Evolutionary conservation across 2,797 vertebrate species (phyloP), one percentile per base, ranked within the genome.

Genomic region (Epinephelus coioides): DNA sequence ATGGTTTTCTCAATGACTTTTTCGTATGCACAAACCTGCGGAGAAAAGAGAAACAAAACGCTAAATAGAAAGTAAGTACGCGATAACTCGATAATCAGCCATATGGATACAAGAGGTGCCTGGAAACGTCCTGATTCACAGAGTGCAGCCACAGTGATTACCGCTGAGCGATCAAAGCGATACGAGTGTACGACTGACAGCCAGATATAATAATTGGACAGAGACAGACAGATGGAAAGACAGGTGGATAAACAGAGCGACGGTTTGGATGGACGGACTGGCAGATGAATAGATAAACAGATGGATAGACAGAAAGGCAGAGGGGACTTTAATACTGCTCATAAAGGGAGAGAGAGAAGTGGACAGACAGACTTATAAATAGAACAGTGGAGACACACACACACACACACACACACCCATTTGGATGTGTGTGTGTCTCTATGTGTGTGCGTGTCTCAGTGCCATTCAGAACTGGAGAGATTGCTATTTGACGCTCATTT

Each of bases 191-290:
- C 5, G 49, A 81, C 43, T 78, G 87, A 88, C 86, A 77, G 77
- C 79, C 76, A 81, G 65, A 80, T 81, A 64, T 23, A 76, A 74
- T 85, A 65, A 86, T 44, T 72, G 80, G 78, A 86, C 55, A 10
- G 64, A 82, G 85, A 79, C 66, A 50, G 87, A 76, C 85, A 89
- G 86, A 89, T 88, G 89, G 88, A 86, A 13, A 69, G 88, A 86
- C 85, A 87, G 87, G 81, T 85, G 85, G 84, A 85, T 65, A 81
- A 88, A 88, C 82, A 88, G 80, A 77, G 63, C 4, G 60, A 69
- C 60, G 4, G 85, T 83, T 91, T 84, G 78, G 83, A 87, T 44
- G 76, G 81, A 84, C 23, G 9, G 63, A 84, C 69, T 44, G 69
- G 51, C 76, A 80, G 86, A 86, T 82, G 70, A 82, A 88, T n/a